A percentile compares a stretch with the other conserved stretches of the same genome.
Conservation (phyloP, 2,113 vertebrate genomes). For the Tylochromis polylepis region DNA sequence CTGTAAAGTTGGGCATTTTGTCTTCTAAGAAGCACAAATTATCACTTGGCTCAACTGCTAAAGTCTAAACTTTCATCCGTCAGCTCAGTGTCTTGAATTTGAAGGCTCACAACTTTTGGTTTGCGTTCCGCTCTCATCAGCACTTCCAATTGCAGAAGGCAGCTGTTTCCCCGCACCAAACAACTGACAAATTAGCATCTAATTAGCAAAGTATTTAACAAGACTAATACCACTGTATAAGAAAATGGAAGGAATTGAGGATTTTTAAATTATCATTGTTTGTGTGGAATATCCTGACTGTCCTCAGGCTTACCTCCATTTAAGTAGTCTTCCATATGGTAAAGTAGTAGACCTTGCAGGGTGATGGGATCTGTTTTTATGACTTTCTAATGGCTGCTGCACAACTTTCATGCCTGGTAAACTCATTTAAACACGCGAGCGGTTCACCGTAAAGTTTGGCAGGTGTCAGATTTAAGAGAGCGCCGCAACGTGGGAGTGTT, state of each 20-base stretch:
- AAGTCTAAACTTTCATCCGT: background rate
- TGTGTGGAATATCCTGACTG: background rate
- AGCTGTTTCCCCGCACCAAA: background rate
- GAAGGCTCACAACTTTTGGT: background rate
- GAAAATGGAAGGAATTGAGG: background rate
- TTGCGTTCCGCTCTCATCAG: background rate
- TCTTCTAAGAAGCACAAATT: background rate
- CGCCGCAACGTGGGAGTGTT: background rate
- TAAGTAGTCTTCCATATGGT: background rate
- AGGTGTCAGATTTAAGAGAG: background rate
- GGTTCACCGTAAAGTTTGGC: constrained; percentile 2
- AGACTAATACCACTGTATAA: background rate
- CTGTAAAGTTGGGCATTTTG: background rate
- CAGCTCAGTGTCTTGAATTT: background rate
- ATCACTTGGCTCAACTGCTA: background rate
- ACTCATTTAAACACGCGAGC: background rate
- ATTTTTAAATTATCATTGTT: background rate
- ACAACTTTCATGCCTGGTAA: background rate
- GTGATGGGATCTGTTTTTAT: background rate
- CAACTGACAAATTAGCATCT: background rate
- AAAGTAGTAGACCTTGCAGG: background rate
- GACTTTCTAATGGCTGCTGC: background rate
- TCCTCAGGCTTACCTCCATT: background rate
- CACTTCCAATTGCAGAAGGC: background rate
- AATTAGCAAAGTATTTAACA: background rate